phyloP scores from a whole-genome alignment of 2,888 invertebrate genomes.

The Acronicta aceris region DNA sequence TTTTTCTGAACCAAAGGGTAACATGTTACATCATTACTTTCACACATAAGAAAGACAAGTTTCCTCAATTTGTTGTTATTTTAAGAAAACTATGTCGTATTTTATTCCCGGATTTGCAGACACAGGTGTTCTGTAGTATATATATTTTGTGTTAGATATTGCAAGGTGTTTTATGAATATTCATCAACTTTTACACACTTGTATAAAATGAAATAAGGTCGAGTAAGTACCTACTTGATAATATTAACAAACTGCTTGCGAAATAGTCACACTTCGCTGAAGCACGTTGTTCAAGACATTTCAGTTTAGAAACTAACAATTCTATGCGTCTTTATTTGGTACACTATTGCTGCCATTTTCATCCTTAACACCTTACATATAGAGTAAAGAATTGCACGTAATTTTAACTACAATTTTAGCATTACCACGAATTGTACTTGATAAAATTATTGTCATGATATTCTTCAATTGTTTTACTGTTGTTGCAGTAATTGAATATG shows the following conservation, averaged over 20 bases:
- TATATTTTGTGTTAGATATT: conserved; percentile 5
- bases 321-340: conserved; percentile 40
- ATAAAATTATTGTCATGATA: conserved; percentile 32
- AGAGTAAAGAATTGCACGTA: conserved; percentile 24
- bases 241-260: conserved; percentile 64
- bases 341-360: conserved; percentile 41
- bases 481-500: conserved; percentile 14
- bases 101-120: conserved; percentile 17
- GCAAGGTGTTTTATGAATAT: conserved; percentile 38
- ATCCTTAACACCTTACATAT: conserved; percentile 28
- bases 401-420: conserved; percentile 9
- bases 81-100: not conserved
- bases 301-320: conserved; percentile 57
- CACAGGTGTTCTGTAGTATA: conserved; percentile 13
- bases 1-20: conserved; percentile 10
- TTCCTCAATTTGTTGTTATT: conserved; percentile 12
- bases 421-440: conserved; percentile 17
- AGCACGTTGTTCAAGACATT: conserved; percentile 65
- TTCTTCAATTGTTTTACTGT: conserved; percentile 29
- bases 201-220: conserved; percentile 55
- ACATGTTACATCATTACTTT: not conserved
- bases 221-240: conserved; percentile 52
- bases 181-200: conserved; percentile 50
- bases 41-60: conserved; percentile 10
- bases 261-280: conserved; percentile 71